These are phyloP conservation scores for Dione juno DNA, from an alignment of 2,888 invertebrate genomes.

Conservation along the genomic window DNA sequence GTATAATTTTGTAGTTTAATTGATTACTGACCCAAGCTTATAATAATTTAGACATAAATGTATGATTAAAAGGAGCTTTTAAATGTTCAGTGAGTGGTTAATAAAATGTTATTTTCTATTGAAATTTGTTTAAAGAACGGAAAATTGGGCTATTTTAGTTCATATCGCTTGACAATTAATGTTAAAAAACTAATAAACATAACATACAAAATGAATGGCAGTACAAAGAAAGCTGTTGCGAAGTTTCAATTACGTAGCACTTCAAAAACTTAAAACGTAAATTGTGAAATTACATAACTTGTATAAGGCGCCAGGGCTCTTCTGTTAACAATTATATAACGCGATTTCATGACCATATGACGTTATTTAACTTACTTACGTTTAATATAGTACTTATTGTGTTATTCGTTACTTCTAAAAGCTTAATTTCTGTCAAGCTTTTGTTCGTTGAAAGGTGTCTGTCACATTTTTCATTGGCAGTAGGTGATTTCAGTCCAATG, in stretches of 20 bases:
- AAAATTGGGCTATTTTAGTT: no score
- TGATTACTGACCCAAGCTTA: background rate
- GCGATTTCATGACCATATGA: background rate
- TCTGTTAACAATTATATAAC: constrained; percentile 4
- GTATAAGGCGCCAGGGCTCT: constrained; percentile 1
- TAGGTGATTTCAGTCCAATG: background rate
- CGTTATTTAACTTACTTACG: background rate
- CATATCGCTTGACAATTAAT: background rate
- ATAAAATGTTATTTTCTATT: no score
- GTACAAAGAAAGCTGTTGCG: background rate
- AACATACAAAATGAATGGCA: background rate
- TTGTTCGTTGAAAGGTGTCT: constrained; percentile 3
- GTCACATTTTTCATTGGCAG: background rate
- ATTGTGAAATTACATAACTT: constrained; percentile 11
- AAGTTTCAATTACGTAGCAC: constrained; percentile 15
- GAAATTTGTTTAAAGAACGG: no score
- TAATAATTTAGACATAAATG: background rate
- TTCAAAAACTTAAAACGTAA: constrained; percentile 8
- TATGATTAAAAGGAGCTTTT: background rate
- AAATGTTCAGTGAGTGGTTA: no score
- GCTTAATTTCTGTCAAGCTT: background rate
- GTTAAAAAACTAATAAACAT: background rate
- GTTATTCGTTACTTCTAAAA: background rate
- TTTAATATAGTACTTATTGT: background rate
- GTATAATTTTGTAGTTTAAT: background rate